Base-by-base conservation (phyloP, 2,888 invertebrate genomes). In the Sturmia bella region DNA sequence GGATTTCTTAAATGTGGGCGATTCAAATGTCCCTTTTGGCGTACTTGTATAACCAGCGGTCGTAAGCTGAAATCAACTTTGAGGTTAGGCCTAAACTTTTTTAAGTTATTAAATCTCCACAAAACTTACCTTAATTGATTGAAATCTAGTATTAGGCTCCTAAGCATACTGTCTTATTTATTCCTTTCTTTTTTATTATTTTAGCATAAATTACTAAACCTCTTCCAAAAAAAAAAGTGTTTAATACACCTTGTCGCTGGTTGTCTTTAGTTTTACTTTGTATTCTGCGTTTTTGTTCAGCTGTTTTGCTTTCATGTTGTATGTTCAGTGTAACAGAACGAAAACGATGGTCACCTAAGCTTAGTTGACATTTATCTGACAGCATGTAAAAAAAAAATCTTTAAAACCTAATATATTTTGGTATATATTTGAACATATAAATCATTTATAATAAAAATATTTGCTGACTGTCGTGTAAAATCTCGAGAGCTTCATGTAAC, bases 1-100 rank as follows among this genome's bases (percentile, higher is more conserved):
- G 96, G 96, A 87, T 94, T 94, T 75, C 94, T 92, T 86, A 93
- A 92, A 87, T 92, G 93, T 7, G 95, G 94, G 56, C 88, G 86
- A 85, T 88, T 89, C 57, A 89, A 84, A 52, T 89, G 87, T 57
- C 91, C 89, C 86, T 91, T 90, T 80, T 89, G 85, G 69, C 90
- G 87, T 84, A 91, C 86, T 89, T 92, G 87, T 84, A 87, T 86
- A 84, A 89, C 64, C 59, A 85, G 70, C 6, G 86, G 72, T 39
- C 59, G 84, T 0, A 85, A 66, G 13, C 85, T 85, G 12, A 9
- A 17, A 15, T 3, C 32, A 74, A 64, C 24, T 56, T 79, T 80
- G 74, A 84, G 84, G 81, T 84, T 84, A 84, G 74, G 52, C 68
- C 4, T 48, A 48, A 27, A 2, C 17, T 50, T 13, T 5, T 1